phyloP scores from a whole-genome alignment of 2,797 vertebrate species.

The Salarias fasciatus region DNA sequence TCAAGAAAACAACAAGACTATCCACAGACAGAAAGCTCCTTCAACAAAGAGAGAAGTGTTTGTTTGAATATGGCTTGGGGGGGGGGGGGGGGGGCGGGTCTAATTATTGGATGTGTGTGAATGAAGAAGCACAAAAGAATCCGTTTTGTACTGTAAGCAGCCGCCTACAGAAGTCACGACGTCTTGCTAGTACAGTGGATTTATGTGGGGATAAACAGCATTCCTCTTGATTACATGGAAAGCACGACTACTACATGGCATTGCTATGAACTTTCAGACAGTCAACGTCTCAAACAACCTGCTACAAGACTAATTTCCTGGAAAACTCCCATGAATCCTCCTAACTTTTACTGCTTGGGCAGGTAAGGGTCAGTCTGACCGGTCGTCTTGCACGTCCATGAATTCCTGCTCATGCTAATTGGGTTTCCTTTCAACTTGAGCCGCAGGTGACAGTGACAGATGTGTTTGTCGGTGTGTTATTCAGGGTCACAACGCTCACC shows the following conservation, averaged over 20 bases:
- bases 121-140: constrained; percentile 59
- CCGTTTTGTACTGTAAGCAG: constrained; percentile 33
- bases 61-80: constrained; percentile 23
- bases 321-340: constrained; percentile 17
- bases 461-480: constrained; percentile 49
- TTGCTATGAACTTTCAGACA: constrained; percentile 29
- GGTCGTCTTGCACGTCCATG: background rate
- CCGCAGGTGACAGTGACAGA: constrained; percentile 45
- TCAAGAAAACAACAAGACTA: constrained; percentile 69
- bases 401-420: background rate
- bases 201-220: constrained; percentile 36
- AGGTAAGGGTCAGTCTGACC: constrained; percentile 1
- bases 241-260: constrained; percentile 35
- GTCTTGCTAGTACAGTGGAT: constrained; percentile 31
- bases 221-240: constrained; percentile 44
- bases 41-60: constrained; percentile 70
- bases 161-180: constrained; percentile 13
- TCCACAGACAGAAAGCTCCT: constrained; percentile 58
- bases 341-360: constrained; percentile 3
- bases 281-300: constrained; percentile 37
- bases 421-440: constrained; percentile 6
- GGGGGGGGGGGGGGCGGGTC: constrained; percentile 40
- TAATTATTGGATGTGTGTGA: constrained; percentile 57
- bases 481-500: constrained; percentile 68
- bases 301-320: constrained; percentile 8